Evolutionary conservation across 2,888 invertebrate genomes (phyloP).

Genomic region (Ametastegia equiseti): DNA sequence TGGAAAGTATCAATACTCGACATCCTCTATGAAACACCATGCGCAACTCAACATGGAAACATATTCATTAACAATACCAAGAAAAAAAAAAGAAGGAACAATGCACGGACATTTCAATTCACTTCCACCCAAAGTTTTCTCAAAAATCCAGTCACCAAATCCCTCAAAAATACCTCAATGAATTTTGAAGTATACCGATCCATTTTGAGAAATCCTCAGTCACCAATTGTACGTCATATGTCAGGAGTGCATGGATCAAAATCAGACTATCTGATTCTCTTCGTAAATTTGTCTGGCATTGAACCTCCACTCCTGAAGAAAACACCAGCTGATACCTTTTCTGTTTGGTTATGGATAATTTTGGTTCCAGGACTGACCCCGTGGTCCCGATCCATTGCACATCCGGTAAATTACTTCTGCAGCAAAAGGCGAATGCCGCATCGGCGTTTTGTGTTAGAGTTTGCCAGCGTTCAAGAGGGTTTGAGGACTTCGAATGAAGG

Average conservation of each 20-base stretch:
- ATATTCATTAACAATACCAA: neutral
- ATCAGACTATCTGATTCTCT: no score
- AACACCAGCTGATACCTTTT: no score
- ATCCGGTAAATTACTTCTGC: neutral
- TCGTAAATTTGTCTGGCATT: no score
- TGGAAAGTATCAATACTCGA: constrained; percentile 33
- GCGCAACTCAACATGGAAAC: neutral
- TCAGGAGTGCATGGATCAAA: no score
- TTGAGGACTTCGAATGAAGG: constrained; percentile 13
- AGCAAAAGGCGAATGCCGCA: neutral
- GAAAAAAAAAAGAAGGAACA: neutral
- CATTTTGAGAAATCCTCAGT: no score
- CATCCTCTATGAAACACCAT: neutral
- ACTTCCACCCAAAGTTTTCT: no score
- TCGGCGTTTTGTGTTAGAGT: constrained; percentile 7
- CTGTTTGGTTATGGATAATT: neutral
- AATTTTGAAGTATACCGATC: no score
- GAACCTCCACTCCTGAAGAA: no score
- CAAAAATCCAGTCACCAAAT: no score
- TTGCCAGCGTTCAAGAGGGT: constrained; percentile 41
- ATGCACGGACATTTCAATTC: no score
- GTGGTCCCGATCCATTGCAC: neutral
- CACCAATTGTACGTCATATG: no score
- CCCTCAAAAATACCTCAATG: no score
- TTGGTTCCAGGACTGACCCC: neutral